Percentiles rank a stretch among this genome's conserved stretches.
These are phyloP conservation scores for Grallaria varia DNA, from an alignment of 2,113 vertebrate species.

Conservation along the genomic window DNA sequence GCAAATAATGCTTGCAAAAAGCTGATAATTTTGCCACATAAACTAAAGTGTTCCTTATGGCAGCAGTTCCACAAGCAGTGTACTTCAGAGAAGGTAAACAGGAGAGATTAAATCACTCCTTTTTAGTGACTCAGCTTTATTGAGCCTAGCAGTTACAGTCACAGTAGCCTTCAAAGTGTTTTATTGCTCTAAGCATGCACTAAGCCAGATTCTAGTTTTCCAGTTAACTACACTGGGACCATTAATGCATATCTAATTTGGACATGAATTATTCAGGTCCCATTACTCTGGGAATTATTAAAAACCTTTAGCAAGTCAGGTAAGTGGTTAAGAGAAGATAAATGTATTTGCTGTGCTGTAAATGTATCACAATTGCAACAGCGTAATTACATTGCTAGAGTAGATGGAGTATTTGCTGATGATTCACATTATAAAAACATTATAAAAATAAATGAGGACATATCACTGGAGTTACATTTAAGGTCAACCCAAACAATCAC, in stretches of 20 bases:
- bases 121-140: constrained; percentile 50
- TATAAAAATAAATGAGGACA: neutral
- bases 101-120: constrained; percentile 1
- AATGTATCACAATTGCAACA: neutral
- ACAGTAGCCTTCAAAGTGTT: constrained; percentile 9
- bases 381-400: neutral
- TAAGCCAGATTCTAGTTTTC: constrained; percentile 8
- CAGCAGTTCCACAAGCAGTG: neutral
- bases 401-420: neutral
- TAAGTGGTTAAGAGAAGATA: constrained; percentile 32
- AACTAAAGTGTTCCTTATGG: neutral
- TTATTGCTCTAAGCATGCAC: constrained; percentile 23
- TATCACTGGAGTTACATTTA: neutral
- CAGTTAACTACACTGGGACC: constrained; percentile 24
- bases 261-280: constrained; percentile 55
- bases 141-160: neutral
- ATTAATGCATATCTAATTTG: constrained; percentile 48
- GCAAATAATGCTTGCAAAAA: neutral
- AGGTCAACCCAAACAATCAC: neutral
- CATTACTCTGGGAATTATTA: constrained; percentile 19
- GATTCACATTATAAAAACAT: neutral
- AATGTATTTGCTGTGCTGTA: constrained; percentile 1
- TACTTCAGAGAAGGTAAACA: neutral
- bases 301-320: constrained; percentile 33
- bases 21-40: neutral